Percentiles rank a stretch among this genome's conserved stretches.
These are phyloP conservation scores for Engraulis encrasicolus DNA, from an alignment of 2,113 vertebrate species.

Conservation along the genomic window DNA sequence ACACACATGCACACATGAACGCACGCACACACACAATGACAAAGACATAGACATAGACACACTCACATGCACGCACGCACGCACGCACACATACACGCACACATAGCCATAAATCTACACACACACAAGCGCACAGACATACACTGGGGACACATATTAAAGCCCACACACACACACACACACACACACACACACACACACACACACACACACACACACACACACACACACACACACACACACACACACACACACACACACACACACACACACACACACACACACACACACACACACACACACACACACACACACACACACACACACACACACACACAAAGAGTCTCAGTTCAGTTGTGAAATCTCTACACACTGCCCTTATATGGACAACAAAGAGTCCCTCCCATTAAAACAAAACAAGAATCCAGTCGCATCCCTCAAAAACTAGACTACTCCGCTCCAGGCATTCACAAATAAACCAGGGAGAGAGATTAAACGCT, in stretches of 20 bases:
- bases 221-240: not conserved
- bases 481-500: slow-evolving; percentile 45
- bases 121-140: not conserved
- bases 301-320: not conserved
- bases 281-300: not conserved
- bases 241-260: slow-evolving; percentile 30
- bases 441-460: slow-evolving; percentile 1
- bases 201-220: slow-evolving; percentile 6
- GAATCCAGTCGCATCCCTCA: slow-evolving; percentile 25
- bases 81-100: not conserved
- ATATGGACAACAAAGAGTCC: slow-evolving; percentile 35
- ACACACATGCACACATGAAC: slow-evolving; percentile 23
- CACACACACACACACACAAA: not conserved
- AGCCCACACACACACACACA: slow-evolving; percentile 36
- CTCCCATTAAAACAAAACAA: slow-evolving; percentile 23
- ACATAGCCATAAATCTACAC: not conserved
- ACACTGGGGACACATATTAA: too few species aligned
- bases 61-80: not conserved
- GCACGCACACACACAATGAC: slow-evolving; percentile 15
- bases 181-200: slow-evolving; percentile 24
- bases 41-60: too few species aligned
- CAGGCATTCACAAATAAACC: slow-evolving; percentile 30
- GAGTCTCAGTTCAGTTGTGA: not conserved
- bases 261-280: too few species aligned
- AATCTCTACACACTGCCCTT: not conserved